Conservation (phyloP, 2,888 invertebrate genomes). For the Drosophila melanosoma region DNA sequence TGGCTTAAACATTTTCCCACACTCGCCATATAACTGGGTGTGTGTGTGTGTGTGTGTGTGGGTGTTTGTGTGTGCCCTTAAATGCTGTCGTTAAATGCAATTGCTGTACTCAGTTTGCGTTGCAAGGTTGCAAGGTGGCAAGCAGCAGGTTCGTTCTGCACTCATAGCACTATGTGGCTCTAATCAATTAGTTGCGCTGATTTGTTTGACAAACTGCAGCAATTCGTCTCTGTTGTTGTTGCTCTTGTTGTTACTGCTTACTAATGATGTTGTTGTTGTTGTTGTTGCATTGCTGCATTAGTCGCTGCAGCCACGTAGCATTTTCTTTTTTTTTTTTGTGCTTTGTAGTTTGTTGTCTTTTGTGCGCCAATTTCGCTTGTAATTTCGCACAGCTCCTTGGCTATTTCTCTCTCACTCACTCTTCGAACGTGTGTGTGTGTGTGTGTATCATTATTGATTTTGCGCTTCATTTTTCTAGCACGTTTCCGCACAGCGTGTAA, state of each 20-base stretch:
- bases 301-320: slow-evolving; percentile 52
- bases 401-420: not conserved
- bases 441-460: slow-evolving; percentile 74
- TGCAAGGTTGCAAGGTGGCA: slow-evolving; percentile 34
- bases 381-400: slow-evolving; percentile 43
- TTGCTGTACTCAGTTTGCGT: slow-evolving; percentile 38
- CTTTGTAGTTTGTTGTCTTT: slow-evolving; percentile 53
- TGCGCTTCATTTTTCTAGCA: slow-evolving; percentile 80
- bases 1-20: not conserved
- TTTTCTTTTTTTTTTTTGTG: slow-evolving; percentile 4
- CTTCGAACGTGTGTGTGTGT: slow-evolving; percentile 1
- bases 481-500: slow-evolving; percentile 79
- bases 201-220: slow-evolving; percentile 70
- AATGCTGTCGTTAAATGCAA: slow-evolving; percentile 50
- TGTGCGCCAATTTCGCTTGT: slow-evolving; percentile 55
- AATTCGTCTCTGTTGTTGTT: slow-evolving; percentile 23
- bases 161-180: slow-evolving; percentile 20
- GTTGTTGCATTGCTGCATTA: slow-evolving; percentile 46
- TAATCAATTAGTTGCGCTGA: slow-evolving; percentile 71
- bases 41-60: slow-evolving; percentile 1
- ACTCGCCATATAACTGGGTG: not conserved
- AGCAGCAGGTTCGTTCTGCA: slow-evolving; percentile 10
- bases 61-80: slow-evolving; percentile 31
- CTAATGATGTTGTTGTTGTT: slow-evolving; percentile 29
- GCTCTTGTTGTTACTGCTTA: slow-evolving; percentile 15